These are phyloP conservation scores for Psittacula cyanocephala DNA, from an alignment of 2,113 vertebrate genomes.

Conservation along the genomic window DNA sequence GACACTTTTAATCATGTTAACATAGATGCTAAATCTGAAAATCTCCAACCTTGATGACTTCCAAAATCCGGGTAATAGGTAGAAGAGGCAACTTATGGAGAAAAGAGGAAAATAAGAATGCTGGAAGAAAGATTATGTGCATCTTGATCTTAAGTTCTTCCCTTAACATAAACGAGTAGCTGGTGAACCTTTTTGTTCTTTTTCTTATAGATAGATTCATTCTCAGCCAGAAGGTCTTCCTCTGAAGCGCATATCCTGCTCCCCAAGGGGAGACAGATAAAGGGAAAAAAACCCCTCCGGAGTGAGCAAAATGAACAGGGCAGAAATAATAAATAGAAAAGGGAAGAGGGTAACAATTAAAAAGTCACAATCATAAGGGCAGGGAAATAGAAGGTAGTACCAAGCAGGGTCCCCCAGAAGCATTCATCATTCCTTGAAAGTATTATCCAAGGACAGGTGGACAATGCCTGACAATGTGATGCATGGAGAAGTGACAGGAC, in stretches of 20 bases:
- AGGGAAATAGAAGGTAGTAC: background rate
- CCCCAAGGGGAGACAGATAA: background rate
- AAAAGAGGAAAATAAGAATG: background rate
- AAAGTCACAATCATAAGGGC: background rate
- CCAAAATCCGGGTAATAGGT: background rate
- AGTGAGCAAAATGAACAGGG: background rate
- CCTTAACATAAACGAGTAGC: too few species aligned
- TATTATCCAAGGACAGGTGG: background rate
- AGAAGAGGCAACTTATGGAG: background rate
- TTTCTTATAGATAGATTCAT: background rate
- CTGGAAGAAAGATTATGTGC: background rate
- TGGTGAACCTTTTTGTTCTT: background rate
- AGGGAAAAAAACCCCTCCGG: background rate
- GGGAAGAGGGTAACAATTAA: background rate
- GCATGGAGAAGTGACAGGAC: background rate
- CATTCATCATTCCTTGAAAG: background rate
- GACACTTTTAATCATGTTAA: background rate
- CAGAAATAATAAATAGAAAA: background rate
- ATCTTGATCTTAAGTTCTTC: background rate
- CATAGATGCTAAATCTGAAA: background rate
- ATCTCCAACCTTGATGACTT: background rate
- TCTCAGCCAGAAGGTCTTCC: background rate
- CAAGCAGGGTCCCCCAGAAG: background rate
- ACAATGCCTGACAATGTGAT: background rate
- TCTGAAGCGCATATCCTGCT: background rate